Evolutionary conservation across 2,888 invertebrate species (phyloP), one percentile per base, ranked within the genome.

Genomic region (Andrena camellia): DNA sequence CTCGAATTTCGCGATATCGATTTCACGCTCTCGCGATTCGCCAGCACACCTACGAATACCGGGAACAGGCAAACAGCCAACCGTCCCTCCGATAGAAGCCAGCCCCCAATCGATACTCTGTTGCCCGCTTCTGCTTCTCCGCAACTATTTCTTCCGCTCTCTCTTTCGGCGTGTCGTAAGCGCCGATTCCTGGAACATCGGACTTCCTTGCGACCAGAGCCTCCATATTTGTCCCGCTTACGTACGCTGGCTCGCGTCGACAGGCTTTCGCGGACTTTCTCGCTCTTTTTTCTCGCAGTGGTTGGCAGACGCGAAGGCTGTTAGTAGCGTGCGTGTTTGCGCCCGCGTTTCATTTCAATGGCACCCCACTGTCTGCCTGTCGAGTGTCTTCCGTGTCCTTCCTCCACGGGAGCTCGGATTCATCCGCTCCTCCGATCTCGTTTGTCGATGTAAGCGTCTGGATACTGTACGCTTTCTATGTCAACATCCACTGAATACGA

Each of bases 141-240:
- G 57, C 31, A n/a, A 31, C 48, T 50, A 31, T 23, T 60, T 26
- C 57, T 52, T 33, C 17, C 52, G 33, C n/a, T 26, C 20, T 33
- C 13, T 13, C 23, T 50, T 31, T 68, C 23, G 13, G 52, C 10
- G 50, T 35, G 48, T n/a, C 59, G 23, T 59, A 48, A 29, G 23
- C 70, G 70, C 73, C 78, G 64, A 76, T 81, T 81, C 68, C 60
- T 17, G 79, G 69, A 59, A 79, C 76, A 71, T 84, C 67, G 69
- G 66, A 76, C 59, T 84, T 80, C 71, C 71, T 17, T 35, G 23
- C 35, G 26, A 77, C 63, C 60, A 23, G 35, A 62, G 31, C 17
- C n/a, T 20, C 48, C 57, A 35, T 80, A 67, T 85, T 81, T 64
- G 68, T 69, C 69, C 31, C 62, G 67, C 26, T 64, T 35, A 23